phyloP scores from a whole-genome alignment of 2,113 vertebrate genomes.

The Lagenorhynchus albirostris region DNA sequence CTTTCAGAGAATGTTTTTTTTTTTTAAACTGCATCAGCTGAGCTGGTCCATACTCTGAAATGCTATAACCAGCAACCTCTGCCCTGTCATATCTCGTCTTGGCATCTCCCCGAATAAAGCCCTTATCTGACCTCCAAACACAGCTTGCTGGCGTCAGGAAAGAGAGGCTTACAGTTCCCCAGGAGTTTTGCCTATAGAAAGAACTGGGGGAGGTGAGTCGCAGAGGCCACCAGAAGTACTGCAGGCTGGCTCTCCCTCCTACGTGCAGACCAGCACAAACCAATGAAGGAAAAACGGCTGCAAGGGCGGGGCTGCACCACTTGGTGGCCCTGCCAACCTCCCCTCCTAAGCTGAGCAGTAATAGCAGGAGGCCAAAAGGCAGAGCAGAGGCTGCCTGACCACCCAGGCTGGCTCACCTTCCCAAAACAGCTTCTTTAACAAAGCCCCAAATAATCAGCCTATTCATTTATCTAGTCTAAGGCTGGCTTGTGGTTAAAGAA shows the following conservation, averaged over 20 bases:
- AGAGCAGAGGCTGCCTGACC: not conserved
- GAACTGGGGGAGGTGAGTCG: not conserved
- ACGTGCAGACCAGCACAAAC: constrained; percentile 76
- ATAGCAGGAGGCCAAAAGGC: not conserved
- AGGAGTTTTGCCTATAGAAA: not conserved
- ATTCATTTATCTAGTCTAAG: not conserved
- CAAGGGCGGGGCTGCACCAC: not conserved
- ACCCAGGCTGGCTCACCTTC: not conserved
- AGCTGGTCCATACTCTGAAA: not conserved
- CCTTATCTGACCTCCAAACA: not conserved
- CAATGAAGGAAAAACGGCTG: not conserved
- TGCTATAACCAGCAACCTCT: not conserved
- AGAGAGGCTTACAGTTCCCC: not conserved
- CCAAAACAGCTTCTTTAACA: not conserved
- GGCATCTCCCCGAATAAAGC: not conserved
- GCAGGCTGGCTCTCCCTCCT: constrained; percentile 64
- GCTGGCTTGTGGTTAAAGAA: not conserved
- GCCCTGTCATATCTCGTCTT: not conserved
- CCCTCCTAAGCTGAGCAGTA: not conserved
- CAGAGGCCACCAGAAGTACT: constrained; percentile 61
- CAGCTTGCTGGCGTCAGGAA: not conserved
- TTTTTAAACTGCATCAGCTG: not conserved
- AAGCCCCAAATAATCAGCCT: not conserved
- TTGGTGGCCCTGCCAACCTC: not conserved
- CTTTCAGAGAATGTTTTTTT: not conserved